Evolutionary conservation across 2,888 invertebrate species (phyloP), one percentile per base, ranked within the genome.

Genomic region (Stenurella melanura): DNA sequence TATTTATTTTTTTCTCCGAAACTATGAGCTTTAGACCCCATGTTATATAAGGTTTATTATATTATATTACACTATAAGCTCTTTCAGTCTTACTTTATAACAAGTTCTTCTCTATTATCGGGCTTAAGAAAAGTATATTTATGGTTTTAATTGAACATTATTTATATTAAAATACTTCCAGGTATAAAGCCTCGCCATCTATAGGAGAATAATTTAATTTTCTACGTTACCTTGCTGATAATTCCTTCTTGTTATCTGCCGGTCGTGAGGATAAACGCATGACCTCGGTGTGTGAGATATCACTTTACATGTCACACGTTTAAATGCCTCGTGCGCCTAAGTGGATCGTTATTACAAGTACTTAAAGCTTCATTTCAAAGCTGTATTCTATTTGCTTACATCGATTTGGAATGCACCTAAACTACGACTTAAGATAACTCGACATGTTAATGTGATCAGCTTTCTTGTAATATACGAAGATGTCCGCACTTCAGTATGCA

Each of bases 391-490:
- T 50, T 50, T 50, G 50, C 4, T 50, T n/a, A 50, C 50, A n/a
- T 50, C 50, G n/a, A 50, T 50, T 50, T 15, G n/a, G n/a, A 50
- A 7, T n/a, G 50, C 50, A 50, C 15, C 1, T 42, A 42, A 42
- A 42, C 42, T 42, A 15, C 42, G 15, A 15, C 42, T 42, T 3
- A 7, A 38, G 42, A 15, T 15, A 50, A 15, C n/a, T 50, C 6
- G 50, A 50, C n/a, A 50, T 50, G 50, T 50, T 50, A n/a, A 50
- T 50, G 50, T 50, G n/a, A n/a, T 50, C 50, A 12, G 50, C 50
- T 50, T 50, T n/a, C n/a, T n/a, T 50, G 15, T 42, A 42, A 11
- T 7, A 12, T 42, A 42, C 15, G 42, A 42, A 42, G 42, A 42
- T 42, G 42, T 7, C 42, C 42, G 42, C 42, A 42, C 42, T 42